Conservation (phyloP, 2,888 invertebrate genomes). For the Hermaeophaga mercurialis region DNA sequence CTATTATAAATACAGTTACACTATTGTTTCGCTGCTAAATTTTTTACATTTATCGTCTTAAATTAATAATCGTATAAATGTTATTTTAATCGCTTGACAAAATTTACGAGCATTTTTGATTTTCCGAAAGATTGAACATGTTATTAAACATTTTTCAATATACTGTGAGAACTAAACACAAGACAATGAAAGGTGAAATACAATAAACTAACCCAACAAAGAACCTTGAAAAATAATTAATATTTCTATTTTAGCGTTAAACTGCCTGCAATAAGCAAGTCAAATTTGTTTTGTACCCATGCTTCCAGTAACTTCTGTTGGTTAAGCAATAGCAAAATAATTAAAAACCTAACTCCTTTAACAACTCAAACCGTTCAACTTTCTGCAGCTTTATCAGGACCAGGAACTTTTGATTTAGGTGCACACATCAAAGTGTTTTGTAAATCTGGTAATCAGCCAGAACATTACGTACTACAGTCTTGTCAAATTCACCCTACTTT, state of each 20-base stretch:
- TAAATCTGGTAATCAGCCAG: slow-evolving; percentile 43
- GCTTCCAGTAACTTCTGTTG: slow-evolving; percentile 54
- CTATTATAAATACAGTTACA: no score
- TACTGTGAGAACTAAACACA: no score
- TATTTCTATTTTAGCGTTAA: slow-evolving; percentile 35
- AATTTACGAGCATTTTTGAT: no score
- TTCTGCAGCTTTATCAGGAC: slow-evolving; percentile 65
- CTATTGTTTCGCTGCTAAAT: no score
- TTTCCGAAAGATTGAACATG: no score
- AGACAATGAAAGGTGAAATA: no score
- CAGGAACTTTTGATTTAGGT: slow-evolving; percentile 72
- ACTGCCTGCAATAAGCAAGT: slow-evolving; percentile 28
- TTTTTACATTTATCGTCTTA: no score
- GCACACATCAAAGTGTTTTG: slow-evolving; percentile 64
- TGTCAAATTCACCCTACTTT: slow-evolving; percentile 52
- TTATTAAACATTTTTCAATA: no score
- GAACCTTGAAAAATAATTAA: no score
- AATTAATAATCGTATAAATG: no score
- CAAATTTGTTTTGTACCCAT: slow-evolving; percentile 39
- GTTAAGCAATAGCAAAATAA: slow-evolving; percentile 51
- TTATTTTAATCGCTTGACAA: no score
- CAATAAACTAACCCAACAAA: no score
- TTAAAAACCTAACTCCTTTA: slow-evolving; percentile 49
- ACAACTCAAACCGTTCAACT: slow-evolving; percentile 49
- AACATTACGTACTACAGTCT: slow-evolving; percentile 48